These are phyloP conservation scores for Leptinotarsa texana DNA, from an alignment of 1,140 invertebrate species.

Conservation along the genomic window DNA sequence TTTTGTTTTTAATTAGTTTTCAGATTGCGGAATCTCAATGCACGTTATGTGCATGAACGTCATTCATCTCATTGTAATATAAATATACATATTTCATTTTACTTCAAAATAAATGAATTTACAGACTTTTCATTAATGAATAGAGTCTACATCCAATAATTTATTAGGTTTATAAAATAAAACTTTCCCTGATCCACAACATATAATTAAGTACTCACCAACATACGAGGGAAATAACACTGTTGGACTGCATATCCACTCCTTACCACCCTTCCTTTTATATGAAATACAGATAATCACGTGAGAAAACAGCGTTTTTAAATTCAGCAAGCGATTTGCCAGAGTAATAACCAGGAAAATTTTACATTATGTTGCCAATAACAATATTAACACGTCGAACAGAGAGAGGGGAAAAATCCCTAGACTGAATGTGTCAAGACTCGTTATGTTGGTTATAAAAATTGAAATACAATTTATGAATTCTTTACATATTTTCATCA, in stretches of 20 bases:
- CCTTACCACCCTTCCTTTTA: neutral
- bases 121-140: too few relatives aligned
- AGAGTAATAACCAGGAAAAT: constrained; percentile 12
- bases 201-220: neutral
- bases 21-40: too few relatives aligned
- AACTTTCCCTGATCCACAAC: too few relatives aligned
- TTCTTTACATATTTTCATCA: too few relatives aligned
- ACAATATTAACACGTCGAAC: constrained; percentile 6
- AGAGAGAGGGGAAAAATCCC: neutral
- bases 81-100: too few relatives aligned
- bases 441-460: neutral
- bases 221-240: neutral
- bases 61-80: too few relatives aligned
- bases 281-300: constrained; percentile 5
- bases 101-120: too few relatives aligned
- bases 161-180: too few relatives aligned
- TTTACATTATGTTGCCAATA: constrained; percentile 20
- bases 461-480: constrained; percentile 13
- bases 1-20: too few relatives aligned
- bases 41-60: too few relatives aligned
- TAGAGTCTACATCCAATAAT: too few relatives aligned
- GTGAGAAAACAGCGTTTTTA: neutral
- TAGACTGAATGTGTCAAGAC: constrained; percentile 12
- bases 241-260: neutral
- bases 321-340: constrained; percentile 6